phyloP scores from a whole-genome alignment of 2,113 vertebrate species.

The Anolis carolinensis region DNA sequence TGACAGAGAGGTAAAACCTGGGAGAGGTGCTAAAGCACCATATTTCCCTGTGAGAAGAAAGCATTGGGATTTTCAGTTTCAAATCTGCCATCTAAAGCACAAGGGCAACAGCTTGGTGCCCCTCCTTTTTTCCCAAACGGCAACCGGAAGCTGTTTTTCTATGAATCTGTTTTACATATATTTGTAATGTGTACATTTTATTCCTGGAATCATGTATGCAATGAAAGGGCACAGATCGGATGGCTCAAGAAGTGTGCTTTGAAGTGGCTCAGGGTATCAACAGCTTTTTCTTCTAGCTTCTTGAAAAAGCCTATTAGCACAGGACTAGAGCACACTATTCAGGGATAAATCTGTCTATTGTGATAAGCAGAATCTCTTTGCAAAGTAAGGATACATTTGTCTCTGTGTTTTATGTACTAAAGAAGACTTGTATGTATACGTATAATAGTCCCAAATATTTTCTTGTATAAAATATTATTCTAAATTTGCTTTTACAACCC shows the following conservation, averaged over 20 bases:
- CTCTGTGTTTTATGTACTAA: background rate
- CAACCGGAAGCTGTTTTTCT: background rate
- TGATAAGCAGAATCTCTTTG: background rate
- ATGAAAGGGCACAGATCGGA: background rate
- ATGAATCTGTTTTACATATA: background rate
- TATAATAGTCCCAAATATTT: background rate
- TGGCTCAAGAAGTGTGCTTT: background rate
- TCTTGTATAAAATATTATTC: too few relatives aligned
- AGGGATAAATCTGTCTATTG: too few relatives aligned
- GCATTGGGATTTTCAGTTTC: background rate
- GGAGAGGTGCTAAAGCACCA: background rate
- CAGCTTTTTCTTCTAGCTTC: background rate
- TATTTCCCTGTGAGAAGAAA: background rate
- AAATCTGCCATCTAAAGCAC: background rate
- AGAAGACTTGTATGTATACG: background rate
- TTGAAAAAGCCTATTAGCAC: background rate
- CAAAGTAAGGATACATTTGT: background rate
- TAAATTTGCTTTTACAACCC: background rate
- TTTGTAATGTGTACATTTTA: background rate
- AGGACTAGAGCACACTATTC: background rate
- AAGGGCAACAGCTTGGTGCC: background rate
- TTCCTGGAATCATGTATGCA: background rate
- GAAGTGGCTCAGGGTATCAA: background rate
- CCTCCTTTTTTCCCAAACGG: background rate
- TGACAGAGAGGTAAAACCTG: conserved; percentile 17